Evolutionary conservation across 2,888 invertebrate species (phyloP).

Genomic region (Strigamia maritima): DNA sequence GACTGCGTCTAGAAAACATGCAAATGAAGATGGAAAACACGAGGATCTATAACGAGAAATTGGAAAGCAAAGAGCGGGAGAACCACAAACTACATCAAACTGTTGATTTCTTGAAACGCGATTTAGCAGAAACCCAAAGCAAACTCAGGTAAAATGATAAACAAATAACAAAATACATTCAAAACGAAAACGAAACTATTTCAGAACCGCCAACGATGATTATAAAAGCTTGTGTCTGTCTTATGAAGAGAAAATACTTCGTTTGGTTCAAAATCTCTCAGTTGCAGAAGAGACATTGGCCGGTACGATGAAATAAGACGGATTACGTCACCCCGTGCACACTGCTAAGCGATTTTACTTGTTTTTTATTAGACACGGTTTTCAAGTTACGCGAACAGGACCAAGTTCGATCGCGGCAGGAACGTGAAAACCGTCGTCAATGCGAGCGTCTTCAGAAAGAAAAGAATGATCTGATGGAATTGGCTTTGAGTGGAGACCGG

Average conservation of each 20-base stretch:
- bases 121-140: background rate
- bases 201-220: background rate
- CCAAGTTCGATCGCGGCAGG: background rate
- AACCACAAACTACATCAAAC: slow-evolving; percentile 6
- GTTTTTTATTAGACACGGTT: slow-evolving; percentile 30
- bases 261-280: slow-evolving; percentile 19
- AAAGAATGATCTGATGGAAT: slow-evolving; percentile 30
- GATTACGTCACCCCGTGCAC: background rate
- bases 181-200: background rate
- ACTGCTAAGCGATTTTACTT: background rate
- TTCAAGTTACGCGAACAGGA: slow-evolving; percentile 21
- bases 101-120: slow-evolving; percentile 2
- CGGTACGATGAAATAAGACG: background rate
- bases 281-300: slow-evolving; percentile 32
- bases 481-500: slow-evolving; percentile 9
- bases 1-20: slow-evolving; percentile 15
- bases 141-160: slow-evolving; percentile 11
- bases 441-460: slow-evolving; percentile 33
- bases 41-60: background rate
- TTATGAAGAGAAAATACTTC: slow-evolving; percentile 26
- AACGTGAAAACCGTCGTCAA: background rate
- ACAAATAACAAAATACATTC: background rate
- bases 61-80: slow-evolving; percentile 30
- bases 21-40: slow-evolving; percentile 34
- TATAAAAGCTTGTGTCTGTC: background rate